Conservation (phyloP, 2,888 invertebrate genomes). For the Polydrusus pterygomalis region DNA sequence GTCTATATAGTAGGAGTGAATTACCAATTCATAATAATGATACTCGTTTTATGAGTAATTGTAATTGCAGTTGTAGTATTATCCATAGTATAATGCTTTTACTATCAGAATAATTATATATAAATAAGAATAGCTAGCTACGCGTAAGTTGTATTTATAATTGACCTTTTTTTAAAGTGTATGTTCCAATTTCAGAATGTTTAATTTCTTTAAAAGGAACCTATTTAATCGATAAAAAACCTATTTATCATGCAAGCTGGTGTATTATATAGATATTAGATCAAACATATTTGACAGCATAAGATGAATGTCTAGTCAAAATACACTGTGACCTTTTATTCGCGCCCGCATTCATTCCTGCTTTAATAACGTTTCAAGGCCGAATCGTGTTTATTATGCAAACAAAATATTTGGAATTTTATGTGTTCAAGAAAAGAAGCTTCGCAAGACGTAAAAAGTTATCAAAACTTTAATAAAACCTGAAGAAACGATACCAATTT, state of each 20-base stretch:
- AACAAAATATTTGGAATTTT: background rate
- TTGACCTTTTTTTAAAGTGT: too few relatives aligned
- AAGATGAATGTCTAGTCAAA: background rate
- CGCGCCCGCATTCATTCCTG: background rate
- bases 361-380: conserved; percentile 3
- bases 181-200: too few relatives aligned
- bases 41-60: too few relatives aligned
- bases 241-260: background rate
- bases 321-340: conserved; percentile 1
- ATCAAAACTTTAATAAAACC: conserved; percentile 36
- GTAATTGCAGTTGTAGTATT: too few relatives aligned
- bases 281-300: background rate
- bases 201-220: too few relatives aligned
- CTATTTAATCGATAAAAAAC: background rate
- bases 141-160: too few relatives aligned
- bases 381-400: background rate
- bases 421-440: background rate
- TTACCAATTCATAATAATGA: too few relatives aligned
- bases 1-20: too few relatives aligned
- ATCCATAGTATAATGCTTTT: too few relatives aligned
- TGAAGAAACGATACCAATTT: conserved; percentile 28
- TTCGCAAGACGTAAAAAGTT: conserved; percentile 19
- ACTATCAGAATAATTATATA: too few relatives aligned
- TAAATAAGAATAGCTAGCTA: too few relatives aligned
- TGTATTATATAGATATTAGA: too few relatives aligned